Evolutionary conservation across 1,140 invertebrate genomes (phyloP).

Genomic region (Cardiocondyla obscurior): DNA sequence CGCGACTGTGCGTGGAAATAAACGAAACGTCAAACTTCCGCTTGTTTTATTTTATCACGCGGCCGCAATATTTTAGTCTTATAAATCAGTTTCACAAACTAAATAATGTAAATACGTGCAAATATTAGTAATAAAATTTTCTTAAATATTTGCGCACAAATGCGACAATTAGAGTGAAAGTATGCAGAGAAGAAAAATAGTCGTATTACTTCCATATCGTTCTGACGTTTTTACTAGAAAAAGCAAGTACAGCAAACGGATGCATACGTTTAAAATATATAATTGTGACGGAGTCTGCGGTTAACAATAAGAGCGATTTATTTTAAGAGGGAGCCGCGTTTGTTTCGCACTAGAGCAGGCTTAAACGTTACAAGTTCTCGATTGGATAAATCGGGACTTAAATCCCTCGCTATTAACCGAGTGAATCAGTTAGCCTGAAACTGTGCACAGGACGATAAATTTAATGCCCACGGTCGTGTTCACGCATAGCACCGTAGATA

Average conservation of each 20-base stretch:
- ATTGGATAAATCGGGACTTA: conserved; percentile 78
- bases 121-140: background rate
- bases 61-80: conserved; percentile 17
- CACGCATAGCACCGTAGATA: conserved; percentile 32
- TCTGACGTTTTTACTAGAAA: background rate
- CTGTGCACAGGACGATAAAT: conserved; percentile 79
- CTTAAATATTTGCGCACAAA: background rate
- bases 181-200: background rate
- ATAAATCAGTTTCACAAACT: conserved; percentile 1
- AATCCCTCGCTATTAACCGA: conserved; percentile 76
- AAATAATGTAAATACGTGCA: background rate
- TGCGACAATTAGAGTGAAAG: background rate
- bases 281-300: background rate
- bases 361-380: conserved; percentile 50
- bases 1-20: conserved; percentile 18
- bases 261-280: background rate
- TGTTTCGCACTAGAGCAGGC: background rate
- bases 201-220: background rate
- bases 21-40: conserved; percentile 24
- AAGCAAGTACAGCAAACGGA: background rate
- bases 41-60: conserved; percentile 19
- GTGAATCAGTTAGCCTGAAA: conserved; percentile 80
- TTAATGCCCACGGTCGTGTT: conserved; percentile 69
- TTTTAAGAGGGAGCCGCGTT: background rate
- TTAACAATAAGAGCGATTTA: background rate